Percentiles rank a stretch among this genome's conserved stretches.
Conservation (phyloP, 37 sponge, comb jelly and placozoan genomes). For the Theonella swinhoei region DNA sequence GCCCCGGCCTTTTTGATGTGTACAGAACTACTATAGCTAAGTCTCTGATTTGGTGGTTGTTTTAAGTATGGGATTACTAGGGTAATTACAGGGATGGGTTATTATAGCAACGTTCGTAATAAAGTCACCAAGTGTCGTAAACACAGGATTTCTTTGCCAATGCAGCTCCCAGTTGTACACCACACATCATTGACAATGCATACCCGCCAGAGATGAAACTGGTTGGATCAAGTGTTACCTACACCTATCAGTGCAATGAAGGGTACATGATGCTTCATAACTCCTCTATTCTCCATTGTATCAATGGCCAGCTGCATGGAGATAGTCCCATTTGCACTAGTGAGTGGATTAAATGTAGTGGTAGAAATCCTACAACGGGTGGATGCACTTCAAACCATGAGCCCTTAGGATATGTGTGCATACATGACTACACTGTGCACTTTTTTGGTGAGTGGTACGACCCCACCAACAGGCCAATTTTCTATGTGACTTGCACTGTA, state of each 20-base stretch:
- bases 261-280: constrained; percentile 21
- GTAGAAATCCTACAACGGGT: not conserved
- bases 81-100: too few relatives aligned
- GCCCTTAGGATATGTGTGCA: too few relatives aligned
- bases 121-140: not conserved
- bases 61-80: not conserved
- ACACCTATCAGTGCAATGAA: constrained; percentile 17
- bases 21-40: not conserved
- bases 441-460: too few relatives aligned
- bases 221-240: not conserved
- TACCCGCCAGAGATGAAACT: not conserved
- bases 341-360: constrained; percentile 13
- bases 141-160: not conserved
- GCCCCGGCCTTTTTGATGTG: not conserved
- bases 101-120: not conserved
- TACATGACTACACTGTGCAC: not conserved
- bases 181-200: not conserved
- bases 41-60: not conserved
- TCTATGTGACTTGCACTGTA: too few relatives aligned
- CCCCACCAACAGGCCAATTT: too few relatives aligned
- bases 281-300: not conserved
- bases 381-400: too few relatives aligned
- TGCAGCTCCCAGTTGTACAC: not conserved
- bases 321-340: constrained; percentile 33
- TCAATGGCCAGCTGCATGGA: constrained; percentile 17